phyloP scores from a whole-genome alignment of 2,888 invertebrate genomes.

The Megalurothrips usitatus region DNA sequence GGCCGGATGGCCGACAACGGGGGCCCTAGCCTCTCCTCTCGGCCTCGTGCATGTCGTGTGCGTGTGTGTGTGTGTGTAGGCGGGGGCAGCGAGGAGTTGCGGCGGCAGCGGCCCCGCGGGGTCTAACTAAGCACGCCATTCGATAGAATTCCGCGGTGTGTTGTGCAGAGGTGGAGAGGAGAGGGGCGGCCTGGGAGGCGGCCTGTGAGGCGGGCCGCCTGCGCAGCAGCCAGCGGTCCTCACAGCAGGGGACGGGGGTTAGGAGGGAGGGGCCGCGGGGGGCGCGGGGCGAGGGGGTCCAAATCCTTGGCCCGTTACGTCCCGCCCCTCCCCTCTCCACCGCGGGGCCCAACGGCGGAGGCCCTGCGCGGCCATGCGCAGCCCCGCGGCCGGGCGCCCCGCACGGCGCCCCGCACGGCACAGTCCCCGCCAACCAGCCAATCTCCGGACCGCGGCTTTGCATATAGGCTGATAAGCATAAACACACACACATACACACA shows the following conservation, averaged over 20 bases:
- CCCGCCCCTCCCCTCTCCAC: no score
- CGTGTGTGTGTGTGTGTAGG: no score
- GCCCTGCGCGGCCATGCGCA: background rate
- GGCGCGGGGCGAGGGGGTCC: background rate
- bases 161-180: background rate
- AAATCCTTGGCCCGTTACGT: background rate
- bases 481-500: background rate
- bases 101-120: background rate
- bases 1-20: no score
- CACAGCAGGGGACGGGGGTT: background rate
- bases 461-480: conserved; percentile 25
- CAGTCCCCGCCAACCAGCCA: conserved; percentile 9
- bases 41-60: no score
- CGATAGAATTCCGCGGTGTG: background rate
- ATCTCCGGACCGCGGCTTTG: conserved; percentile 23
- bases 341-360: background rate
- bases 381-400: background rate
- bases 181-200: background rate
- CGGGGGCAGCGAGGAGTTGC: background rate
- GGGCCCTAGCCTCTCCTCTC: background rate
- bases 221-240: no score
- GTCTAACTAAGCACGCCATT: background rate
- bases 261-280: background rate
- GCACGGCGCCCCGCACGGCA: background rate
- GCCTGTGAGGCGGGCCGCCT: no score